Conservation (phyloP, 2,888 invertebrate species). For the Hydraecia micacea region DNA sequence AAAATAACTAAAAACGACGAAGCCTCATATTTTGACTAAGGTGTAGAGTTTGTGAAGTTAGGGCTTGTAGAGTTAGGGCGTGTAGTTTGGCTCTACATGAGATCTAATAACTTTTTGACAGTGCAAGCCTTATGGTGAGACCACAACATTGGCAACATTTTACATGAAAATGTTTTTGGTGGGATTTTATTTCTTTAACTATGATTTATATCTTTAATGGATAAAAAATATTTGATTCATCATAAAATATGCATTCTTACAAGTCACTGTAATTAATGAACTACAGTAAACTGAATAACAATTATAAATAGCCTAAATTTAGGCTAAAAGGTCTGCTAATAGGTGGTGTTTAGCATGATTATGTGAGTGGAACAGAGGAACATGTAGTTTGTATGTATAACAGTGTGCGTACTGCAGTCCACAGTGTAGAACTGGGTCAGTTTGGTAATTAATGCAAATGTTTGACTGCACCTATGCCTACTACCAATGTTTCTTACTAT, state of each 20-base stretch:
- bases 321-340: conserved; percentile 19
- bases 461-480: conserved; percentile 23
- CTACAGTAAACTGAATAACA: conserved; percentile 3
- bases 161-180: no score
- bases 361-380: conserved; percentile 7
- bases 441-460: conserved; percentile 72
- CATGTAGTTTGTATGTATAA: background rate
- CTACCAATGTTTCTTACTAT: background rate
- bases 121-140: no score
- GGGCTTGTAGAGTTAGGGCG: no score
- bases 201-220: background rate
- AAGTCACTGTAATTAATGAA: background rate
- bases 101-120: no score
- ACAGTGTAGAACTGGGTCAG: conserved; percentile 64
- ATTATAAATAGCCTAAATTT: conserved; percentile 3
- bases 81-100: no score
- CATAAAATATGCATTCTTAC: background rate
- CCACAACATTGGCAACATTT: no score
- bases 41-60: no score
- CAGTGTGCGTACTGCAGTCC: background rate
- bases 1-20: no score
- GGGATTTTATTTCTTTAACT: background rate
- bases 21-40: no score
- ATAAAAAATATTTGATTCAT: background rate
- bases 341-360: conserved; percentile 9